Conservation (phyloP, 2,888 invertebrate species). For the Andrena praecox region DNA sequence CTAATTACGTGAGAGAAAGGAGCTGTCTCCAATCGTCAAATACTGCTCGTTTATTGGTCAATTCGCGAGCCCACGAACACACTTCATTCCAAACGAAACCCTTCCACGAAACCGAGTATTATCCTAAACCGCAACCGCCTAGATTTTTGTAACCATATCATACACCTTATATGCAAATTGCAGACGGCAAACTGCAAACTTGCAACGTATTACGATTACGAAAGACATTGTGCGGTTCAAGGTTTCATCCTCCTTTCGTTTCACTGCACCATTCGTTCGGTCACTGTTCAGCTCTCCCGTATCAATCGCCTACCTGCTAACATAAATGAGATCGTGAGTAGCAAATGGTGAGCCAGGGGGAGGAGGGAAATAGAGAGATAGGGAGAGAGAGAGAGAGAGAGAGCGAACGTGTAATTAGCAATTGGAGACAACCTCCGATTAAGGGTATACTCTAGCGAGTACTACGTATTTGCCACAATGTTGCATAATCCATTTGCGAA, state of each 20-base stretch:
- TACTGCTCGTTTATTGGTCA: constrained; percentile 63
- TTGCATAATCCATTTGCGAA: constrained; percentile 76
- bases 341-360: too few relatives aligned
- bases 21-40: constrained; percentile 71
- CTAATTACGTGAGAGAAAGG: constrained; percentile 59
- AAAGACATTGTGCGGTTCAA: constrained; percentile 8
- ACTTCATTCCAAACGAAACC: constrained; percentile 43
- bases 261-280: background rate
- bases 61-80: background rate
- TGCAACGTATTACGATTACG: background rate
- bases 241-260: constrained; percentile 25
- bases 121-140: background rate
- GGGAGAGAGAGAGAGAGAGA: background rate
- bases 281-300: too few relatives aligned
- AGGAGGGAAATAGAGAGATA: background rate
- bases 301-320: too few relatives aligned
- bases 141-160: too few relatives aligned
- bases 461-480: constrained; percentile 73
- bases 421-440: constrained; percentile 75
- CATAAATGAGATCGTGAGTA: too few relatives aligned
- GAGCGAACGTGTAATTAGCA: constrained; percentile 70
- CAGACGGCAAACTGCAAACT: background rate
- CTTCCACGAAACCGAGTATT: constrained; percentile 42
- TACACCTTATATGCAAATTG: too few relatives aligned
- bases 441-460: constrained; percentile 69